phyloP scores from a whole-genome alignment of 2,797 vertebrate species.

The Melanotaenia trifasciata region DNA sequence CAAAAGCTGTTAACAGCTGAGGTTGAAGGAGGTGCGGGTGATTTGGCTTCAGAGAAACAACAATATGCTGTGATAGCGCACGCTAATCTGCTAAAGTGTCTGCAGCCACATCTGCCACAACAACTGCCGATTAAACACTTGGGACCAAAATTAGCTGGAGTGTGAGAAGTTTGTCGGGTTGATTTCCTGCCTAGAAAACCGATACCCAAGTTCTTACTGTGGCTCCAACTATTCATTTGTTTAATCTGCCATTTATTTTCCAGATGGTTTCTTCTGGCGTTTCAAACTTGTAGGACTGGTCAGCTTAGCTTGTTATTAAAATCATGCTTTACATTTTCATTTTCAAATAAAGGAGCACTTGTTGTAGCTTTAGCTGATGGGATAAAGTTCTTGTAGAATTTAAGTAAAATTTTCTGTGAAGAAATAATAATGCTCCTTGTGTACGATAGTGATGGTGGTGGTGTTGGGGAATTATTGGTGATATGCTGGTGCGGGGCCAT shows the following conservation, averaged over 20 bases:
- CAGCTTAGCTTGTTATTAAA: background rate
- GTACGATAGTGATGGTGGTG: too few species aligned
- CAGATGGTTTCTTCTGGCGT: background rate
- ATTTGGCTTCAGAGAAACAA: slow-evolving; percentile 19
- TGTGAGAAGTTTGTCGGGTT: slow-evolving; percentile 21
- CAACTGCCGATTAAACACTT: slow-evolving; percentile 1
- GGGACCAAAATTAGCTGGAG: slow-evolving; percentile 8
- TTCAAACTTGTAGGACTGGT: background rate
- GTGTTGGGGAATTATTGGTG: too few species aligned
- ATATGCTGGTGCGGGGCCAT: too few species aligned
- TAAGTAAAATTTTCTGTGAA: too few species aligned
- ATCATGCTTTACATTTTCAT: background rate
- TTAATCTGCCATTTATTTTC: background rate
- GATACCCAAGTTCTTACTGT: slow-evolving; percentile 1
- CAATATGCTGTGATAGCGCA: background rate
- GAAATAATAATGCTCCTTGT: too few species aligned
- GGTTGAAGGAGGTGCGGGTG: slow-evolving; percentile 23
- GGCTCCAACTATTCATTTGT: background rate
- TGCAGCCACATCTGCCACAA: slow-evolving; percentile 6
- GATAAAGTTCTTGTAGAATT: too few species aligned
- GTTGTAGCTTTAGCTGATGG: too few species aligned
- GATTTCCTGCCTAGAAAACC: slow-evolving; percentile 7
- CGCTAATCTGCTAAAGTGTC: slow-evolving; percentile 11
- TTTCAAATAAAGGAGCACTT: background rate
- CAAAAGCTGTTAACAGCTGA: slow-evolving; percentile 32